Conservation (phyloP, 2,113 vertebrate genomes). For the Synodontis membranacea region DNA sequence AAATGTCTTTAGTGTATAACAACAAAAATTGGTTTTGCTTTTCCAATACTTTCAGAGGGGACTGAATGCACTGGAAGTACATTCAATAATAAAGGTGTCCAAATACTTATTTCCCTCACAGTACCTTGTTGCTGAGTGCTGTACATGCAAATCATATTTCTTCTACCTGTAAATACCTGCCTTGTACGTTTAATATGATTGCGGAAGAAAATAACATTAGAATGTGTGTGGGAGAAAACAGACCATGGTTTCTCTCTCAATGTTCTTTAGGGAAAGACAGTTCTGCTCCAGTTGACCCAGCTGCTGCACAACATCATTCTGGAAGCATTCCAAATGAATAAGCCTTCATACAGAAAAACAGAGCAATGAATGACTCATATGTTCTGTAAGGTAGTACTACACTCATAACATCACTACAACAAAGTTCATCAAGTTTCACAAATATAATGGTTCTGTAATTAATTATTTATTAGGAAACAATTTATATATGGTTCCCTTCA, state of each 20-base stretch:
- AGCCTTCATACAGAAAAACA: constrained; percentile 64
- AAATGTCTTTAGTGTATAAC: not conserved
- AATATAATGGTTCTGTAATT: not conserved
- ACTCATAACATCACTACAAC: not conserved
- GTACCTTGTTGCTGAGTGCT: not conserved
- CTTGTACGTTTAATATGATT: not conserved
- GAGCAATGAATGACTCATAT: not conserved
- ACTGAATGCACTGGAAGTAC: not conserved
- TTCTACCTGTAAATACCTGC: not conserved
- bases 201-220: not conserved
- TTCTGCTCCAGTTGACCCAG: constrained; percentile 74
- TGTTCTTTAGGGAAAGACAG: constrained; percentile 62
- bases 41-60: not conserved
- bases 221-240: constrained; percentile 39
- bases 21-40: not conserved
- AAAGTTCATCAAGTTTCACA: not conserved
- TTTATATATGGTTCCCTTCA: too few species aligned
- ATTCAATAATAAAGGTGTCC: not conserved
- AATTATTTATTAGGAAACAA: not conserved
- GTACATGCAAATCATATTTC: not conserved
- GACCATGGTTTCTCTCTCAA: constrained; percentile 77
- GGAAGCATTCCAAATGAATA: constrained; percentile 75
- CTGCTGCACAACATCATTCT: constrained; percentile 71
- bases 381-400: not conserved
- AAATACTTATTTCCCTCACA: not conserved